These are phyloP conservation scores for Cerastis rubricosa DNA, from an alignment of 2,888 invertebrate genomes.

Conservation along the genomic window DNA sequence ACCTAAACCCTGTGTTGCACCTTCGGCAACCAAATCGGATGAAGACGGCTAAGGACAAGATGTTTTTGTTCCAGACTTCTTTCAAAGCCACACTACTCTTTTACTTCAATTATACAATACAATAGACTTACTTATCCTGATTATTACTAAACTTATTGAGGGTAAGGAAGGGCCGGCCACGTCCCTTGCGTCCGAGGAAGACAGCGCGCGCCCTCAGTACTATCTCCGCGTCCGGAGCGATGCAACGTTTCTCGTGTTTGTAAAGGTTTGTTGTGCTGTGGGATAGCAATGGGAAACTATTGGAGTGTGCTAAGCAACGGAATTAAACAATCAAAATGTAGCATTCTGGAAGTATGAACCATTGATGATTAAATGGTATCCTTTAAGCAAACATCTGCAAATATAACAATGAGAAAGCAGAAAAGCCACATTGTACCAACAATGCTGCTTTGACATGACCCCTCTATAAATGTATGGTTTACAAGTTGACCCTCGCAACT, in stretches of 20 bases:
- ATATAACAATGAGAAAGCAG: neutral
- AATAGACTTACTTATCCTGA: conserved; percentile 33
- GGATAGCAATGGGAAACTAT: neutral
- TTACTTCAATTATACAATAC: neutral
- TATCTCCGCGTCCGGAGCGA: conserved; percentile 73
- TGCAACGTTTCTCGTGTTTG: conserved; percentile 86
- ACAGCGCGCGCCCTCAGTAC: conserved; percentile 82
- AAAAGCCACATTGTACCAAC: neutral
- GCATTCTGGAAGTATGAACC: neutral
- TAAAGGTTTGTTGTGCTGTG: conserved; percentile 83
- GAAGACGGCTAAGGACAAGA: neutral
- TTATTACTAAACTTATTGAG: conserved; percentile 24
- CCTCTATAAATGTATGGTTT: neutral
- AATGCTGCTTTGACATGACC: neutral
- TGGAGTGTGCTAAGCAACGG: neutral
- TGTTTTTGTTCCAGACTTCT: neutral
- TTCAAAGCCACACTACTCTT: neutral
- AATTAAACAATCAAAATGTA: neutral
- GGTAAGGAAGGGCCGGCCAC: conserved; percentile 76
- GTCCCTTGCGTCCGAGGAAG: conserved; percentile 79
- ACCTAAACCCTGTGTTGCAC: too few species aligned
- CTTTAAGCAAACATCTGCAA: neutral
- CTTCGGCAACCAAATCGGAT: too few species aligned
- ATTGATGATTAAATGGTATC: neutral
- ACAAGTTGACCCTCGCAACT: too few species aligned